Evolutionary conservation across 1,140 invertebrate genomes (phyloP), one percentile per base, ranked within the genome.

Genomic region (Aphaenogaster ashmeadi): DNA sequence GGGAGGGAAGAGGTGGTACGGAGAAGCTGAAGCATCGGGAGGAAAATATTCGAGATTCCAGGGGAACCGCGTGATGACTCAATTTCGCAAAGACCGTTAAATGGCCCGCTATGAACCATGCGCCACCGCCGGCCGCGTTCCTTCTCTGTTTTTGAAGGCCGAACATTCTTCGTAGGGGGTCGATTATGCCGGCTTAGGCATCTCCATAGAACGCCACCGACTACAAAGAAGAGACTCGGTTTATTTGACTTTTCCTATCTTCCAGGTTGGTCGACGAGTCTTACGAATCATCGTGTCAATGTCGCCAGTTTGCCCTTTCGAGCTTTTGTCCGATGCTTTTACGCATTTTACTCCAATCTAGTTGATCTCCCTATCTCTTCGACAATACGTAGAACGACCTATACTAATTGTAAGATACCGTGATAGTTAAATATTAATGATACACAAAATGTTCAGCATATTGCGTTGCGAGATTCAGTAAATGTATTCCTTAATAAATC

Each of bases 1-100:
- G 4, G 85, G 74, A 90, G 72, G 27, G 79, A 74, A 56, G 71
- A 38, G 71, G 88, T 64, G 60, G 84, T 80, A 83, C 87, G 90
- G 91, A 87, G 91, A 89, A 88, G 88, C 88, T 80, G 89, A 90
- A 88, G 91, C 90, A 94, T 94, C 89, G 93, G 90, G 89, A 94
- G 93, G 93, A 95, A 95, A 95, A 95, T 95, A 95, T 95, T 93
- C 94, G 93, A 94, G 94, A 95, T 95, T 95, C 95, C 95, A 93
- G 93, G 94, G 92, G 93, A 95, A 95, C 95, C 95, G 92, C 95
- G 95, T 94, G 94, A 95, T 95, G 95, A 95, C 95, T 95, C 95
- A 95, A 95, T 95, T 95, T 94, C 93, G 94, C 93, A 91, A 94
- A 94, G 94, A 95, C 93, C 94, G 94, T 95, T 95, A 95, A 95